phyloP scores from a whole-genome alignment of 2,888 invertebrate genomes.

The Pristionchus exspectatus region DNA sequence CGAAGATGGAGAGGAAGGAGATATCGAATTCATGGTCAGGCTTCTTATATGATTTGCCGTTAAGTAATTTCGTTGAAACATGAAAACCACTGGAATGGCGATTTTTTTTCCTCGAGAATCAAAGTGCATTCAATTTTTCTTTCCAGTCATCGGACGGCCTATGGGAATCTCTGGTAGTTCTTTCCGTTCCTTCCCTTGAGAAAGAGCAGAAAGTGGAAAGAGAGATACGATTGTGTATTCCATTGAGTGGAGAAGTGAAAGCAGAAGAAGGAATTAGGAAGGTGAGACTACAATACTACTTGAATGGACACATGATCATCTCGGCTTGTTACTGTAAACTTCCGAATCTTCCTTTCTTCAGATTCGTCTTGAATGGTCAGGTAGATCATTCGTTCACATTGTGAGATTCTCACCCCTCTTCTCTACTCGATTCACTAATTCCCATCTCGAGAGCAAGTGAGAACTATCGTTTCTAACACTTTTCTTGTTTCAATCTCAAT shows the following conservation, averaged over 20 bases:
- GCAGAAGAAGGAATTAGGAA: conserved; percentile 24
- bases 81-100: background rate
- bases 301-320: background rate
- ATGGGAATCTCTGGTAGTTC: conserved; percentile 58
- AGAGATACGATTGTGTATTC: conserved; percentile 48
- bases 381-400: conserved; percentile 62
- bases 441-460: conserved; percentile 69
- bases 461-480: conserved; percentile 10
- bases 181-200: conserved; percentile 38
- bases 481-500: background rate
- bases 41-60: background rate
- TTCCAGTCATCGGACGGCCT: conserved; percentile 59
- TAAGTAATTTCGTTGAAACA: background rate
- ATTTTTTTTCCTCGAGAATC: background rate
- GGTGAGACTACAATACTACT: background rate
- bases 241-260: conserved; percentile 46
- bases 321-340: background rate
- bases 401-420: conserved; percentile 69
- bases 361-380: conserved; percentile 73
- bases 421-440: conserved; percentile 65
- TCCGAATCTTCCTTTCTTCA: conserved; percentile 56
- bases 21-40: conserved; percentile 48
- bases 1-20: conserved; percentile 43
- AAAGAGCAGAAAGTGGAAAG: conserved; percentile 50
- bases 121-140: background rate